phyloP scores from a whole-genome alignment of 2,797 vertebrate genomes.

The Hipposideros larvatus region DNA sequence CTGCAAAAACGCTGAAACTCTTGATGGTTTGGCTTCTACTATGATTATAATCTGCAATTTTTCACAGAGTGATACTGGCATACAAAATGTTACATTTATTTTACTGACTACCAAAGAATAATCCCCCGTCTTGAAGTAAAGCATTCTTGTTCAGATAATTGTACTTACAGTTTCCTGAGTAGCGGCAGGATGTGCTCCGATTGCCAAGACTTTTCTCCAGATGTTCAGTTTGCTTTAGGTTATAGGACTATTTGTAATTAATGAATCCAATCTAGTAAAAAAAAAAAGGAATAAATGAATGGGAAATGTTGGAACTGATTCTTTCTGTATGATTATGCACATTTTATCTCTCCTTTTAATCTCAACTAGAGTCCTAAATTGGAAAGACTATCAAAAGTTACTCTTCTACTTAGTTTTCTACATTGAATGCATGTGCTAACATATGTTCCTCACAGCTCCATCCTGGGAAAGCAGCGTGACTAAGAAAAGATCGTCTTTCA shows the following conservation, averaged over 20 bases:
- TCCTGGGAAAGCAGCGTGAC: neutral
- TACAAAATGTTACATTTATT: neutral
- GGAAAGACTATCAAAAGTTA: neutral
- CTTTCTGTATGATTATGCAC: neutral
- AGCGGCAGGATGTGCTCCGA: neutral
- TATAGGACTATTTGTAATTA: neutral
- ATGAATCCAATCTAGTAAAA: neutral
- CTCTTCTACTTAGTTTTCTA: neutral
- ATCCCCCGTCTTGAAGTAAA: neutral
- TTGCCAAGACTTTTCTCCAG: neutral
- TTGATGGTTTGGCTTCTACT: neutral
- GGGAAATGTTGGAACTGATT: neutral
- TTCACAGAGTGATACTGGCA: neutral
- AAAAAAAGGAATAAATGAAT: neutral
- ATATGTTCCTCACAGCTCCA: accelerated
- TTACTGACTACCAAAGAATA: neutral
- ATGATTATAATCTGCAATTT: neutral
- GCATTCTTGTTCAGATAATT: neutral
- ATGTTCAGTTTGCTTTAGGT: neutral
- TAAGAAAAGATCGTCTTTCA: neutral
- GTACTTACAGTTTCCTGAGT: neutral
- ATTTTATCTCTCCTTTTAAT: neutral
- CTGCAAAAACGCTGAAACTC: neutral
- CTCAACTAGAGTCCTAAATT: neutral
- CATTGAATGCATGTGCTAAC: neutral